These are phyloP conservation scores for Champsocephalus gunnari DNA, from an alignment of 2,797 vertebrate species.

Conservation along the genomic window DNA sequence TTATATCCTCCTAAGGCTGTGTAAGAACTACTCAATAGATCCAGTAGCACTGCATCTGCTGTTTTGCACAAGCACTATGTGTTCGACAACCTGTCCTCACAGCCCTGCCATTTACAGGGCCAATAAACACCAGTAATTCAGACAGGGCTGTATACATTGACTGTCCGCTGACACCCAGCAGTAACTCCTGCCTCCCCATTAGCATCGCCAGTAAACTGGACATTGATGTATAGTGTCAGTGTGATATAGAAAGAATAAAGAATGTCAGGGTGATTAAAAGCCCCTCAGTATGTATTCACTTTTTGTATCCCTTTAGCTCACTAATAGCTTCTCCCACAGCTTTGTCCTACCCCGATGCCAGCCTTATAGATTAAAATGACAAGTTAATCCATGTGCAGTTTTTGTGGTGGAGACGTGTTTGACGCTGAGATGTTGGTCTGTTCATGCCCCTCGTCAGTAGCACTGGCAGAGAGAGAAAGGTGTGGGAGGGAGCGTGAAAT, in stretches of 20 bases:
- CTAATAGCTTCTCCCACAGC: conserved; percentile 64
- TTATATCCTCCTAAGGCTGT: conserved; percentile 71
- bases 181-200: conserved; percentile 69
- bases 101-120: conserved; percentile 61
- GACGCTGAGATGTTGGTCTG: conserved; percentile 54
- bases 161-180: conserved; percentile 54
- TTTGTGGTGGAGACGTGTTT: conserved; percentile 43
- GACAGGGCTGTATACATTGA: conserved; percentile 40
- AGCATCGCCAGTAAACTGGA: conserved; percentile 53
- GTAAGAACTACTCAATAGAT: conserved; percentile 68
- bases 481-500: conserved; percentile 78
- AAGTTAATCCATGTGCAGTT: conserved; percentile 63
- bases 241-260: conserved; percentile 69
- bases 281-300: conserved; percentile 38
- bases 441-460: conserved; percentile 57
- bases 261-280: conserved; percentile 68
- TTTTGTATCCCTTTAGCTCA: conserved; percentile 57
- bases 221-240: conserved; percentile 61
- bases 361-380: conserved; percentile 71
- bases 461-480: conserved; percentile 56
- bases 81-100: conserved; percentile 61
- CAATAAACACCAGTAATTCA: conserved; percentile 70
- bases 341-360: conserved; percentile 42
- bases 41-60: conserved; percentile 56
- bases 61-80: conserved; percentile 73